Base-by-base conservation (phyloP, 1,140 invertebrate species). In the Sycophaga agraensis region DNA sequence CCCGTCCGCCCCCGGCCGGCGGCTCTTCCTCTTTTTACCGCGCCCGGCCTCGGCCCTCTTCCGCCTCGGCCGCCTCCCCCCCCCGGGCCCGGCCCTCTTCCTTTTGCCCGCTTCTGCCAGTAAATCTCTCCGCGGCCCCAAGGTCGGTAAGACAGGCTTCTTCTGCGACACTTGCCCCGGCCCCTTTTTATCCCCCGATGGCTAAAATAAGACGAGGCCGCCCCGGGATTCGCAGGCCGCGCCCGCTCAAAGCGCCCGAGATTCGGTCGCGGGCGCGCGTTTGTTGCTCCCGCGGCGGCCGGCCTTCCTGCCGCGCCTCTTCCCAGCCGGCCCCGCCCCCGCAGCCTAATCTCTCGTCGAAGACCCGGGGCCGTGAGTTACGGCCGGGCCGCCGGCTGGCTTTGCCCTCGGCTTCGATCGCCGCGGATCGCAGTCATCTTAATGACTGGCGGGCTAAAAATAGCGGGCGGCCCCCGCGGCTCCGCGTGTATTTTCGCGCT, bases 101-200 rank as follows among this genome's bases (percentile, higher is more conserved):
- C 7, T 61, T 55, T 54, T 48, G 40, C n/a, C 59, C 24, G 54
- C 59, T 54, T 61, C 54, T 54, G 50, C 40, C 59, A 61, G 50
- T 61, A 61, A 61, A 61, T 61, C 59, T 61, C 16, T 61, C 59
- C 24, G 5, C 59, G 48, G 42, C 59, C 59, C 34, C 59, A 61
- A 61, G 59, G 59, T 61, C 59, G 59, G 43, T 61, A 61, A 61
- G 59, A 61, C 50, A 61, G 59, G 40, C 59, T 48, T 53, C 58
- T 60, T 46, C 50, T 61, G 42, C 59, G 50, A 48, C 42, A 54
- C 50, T 61, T 54, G 21, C 28, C 28, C 28, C 28, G 11, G 35
- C 35, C 35, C 22, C 14, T 35, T n/a, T 48, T 46, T 22, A 48
- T 48, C 42, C 22, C 28, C 26, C 59, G 3, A 5, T 5, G 22